Percentiles rank a stretch among this genome's conserved stretches.
phyloP scores from a whole-genome alignment of 2,888 invertebrate species.

The Bellardia bayeri region DNA sequence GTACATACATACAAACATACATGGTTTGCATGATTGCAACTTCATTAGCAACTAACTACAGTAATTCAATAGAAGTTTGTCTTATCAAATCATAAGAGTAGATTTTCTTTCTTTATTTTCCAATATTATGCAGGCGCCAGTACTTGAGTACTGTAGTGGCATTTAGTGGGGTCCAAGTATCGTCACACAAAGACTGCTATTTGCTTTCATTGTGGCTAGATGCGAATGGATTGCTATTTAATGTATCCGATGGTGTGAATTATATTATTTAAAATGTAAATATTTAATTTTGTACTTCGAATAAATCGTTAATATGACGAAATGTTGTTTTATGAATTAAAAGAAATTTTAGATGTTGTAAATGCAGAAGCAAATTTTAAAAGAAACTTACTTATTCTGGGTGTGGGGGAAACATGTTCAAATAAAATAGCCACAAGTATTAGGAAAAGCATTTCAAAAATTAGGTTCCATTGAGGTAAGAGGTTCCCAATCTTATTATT shows the following conservation, averaged over 20 bases:
- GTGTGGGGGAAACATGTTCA: too few relatives aligned
- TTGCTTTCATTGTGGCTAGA: conserved; percentile 30
- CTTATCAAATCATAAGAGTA: conserved; percentile 32
- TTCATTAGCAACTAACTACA: conserved; percentile 6
- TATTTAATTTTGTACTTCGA: neutral
- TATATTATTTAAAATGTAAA: neutral
- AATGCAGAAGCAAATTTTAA: neutral
- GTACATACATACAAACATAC: neutral
- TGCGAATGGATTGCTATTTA: neutral
- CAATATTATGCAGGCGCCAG: conserved; percentile 64
- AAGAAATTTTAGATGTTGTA: neutral
- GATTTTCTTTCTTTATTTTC: conserved; percentile 14
- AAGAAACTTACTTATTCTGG: too few relatives aligned
- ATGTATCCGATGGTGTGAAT: conserved; percentile 3
- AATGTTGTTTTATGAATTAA: neutral
- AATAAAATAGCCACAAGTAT: too few relatives aligned
- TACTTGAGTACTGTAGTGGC: conserved; percentile 45
- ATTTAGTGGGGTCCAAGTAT: conserved; percentile 4
- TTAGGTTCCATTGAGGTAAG: too few relatives aligned
- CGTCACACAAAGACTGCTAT: conserved; percentile 12
- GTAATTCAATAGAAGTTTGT: conserved; percentile 45
- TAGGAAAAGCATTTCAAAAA: too few relatives aligned
- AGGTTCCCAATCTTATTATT: too few relatives aligned
- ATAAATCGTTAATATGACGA: neutral
- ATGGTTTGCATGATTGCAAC: conserved; percentile 10